Percentiles rank a stretch among this genome's conserved stretches.
Conservation (phyloP, 2,888 invertebrate genomes). For the Drosophila recens region DNA sequence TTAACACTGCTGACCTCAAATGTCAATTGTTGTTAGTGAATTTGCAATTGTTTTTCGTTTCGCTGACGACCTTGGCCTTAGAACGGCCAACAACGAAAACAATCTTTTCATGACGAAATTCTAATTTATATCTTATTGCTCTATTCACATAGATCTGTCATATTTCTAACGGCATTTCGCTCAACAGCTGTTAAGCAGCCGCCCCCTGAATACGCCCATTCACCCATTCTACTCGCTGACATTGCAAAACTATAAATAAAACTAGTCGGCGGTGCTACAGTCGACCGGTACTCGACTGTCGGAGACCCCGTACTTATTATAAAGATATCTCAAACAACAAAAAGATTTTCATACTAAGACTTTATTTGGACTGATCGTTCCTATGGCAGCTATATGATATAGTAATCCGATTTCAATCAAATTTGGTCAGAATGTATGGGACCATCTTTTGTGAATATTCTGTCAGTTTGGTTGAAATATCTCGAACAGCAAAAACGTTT, state of each 20-base stretch:
- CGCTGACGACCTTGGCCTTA: slow-evolving; percentile 81
- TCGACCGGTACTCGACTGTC: too few species aligned
- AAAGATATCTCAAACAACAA: too few species aligned
- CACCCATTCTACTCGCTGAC: slow-evolving; percentile 44
- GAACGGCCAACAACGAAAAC: slow-evolving; percentile 61
- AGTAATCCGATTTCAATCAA: too few species aligned
- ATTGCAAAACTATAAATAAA: slow-evolving; percentile 75
- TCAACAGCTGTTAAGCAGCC: slow-evolving; percentile 56
- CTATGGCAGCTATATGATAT: too few species aligned
- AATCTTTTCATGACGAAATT: slow-evolving; percentile 41
- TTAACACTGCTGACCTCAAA: slow-evolving; percentile 73
- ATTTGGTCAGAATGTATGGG: too few species aligned
- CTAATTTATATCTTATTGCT: slow-evolving; percentile 23
- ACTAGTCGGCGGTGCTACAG: too few species aligned
- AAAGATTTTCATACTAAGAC: too few species aligned
- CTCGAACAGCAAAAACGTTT: too few species aligned
- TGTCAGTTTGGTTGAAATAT: too few species aligned
- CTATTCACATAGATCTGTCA: slow-evolving; percentile 45
- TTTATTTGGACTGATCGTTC: too few species aligned
- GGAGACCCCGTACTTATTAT: too few species aligned
- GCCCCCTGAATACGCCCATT: slow-evolving; percentile 28
- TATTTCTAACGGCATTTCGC: slow-evolving; percentile 62
- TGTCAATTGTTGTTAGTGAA: slow-evolving; percentile 59
- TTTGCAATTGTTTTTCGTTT: slow-evolving; percentile 68
- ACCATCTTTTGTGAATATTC: too few species aligned